A percentile compares a stretch with the other conserved stretches of the same genome.
Evolutionary conservation across 1,140 invertebrate species (phyloP).

Genomic region (Aradophagus sp.): DNA sequence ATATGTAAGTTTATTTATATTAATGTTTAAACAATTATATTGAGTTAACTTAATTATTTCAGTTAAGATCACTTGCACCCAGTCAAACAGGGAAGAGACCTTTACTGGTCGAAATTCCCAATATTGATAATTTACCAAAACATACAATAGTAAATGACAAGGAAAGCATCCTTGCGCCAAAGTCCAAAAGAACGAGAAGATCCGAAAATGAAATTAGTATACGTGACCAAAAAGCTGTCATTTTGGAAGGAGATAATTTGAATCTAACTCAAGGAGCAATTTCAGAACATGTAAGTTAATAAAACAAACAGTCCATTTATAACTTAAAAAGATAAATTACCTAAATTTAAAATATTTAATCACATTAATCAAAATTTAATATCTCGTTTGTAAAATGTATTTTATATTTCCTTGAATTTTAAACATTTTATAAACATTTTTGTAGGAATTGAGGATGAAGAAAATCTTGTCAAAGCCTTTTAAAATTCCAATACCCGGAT

Average conservation of each 20-base stretch:
- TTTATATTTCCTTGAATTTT: no score
- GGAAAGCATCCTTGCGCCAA: conserved; percentile 27
- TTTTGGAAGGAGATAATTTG: conserved; percentile 64
- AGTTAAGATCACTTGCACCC: conserved; percentile 76
- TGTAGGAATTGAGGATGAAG: conserved; percentile 85
- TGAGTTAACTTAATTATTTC: conserved; percentile 12
- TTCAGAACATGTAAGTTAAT: conserved; percentile 74
- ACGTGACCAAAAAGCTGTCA: conserved; percentile 62
- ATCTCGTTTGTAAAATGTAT: no score
- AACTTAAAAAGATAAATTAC: no score
- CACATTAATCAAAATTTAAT: no score
- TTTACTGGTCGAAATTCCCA: conserved; percentile 64
- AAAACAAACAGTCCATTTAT: no score
- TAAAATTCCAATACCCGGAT: conserved; percentile 95
- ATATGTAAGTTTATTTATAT: no score
- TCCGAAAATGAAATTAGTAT: conserved; percentile 62
- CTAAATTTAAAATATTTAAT: no score
- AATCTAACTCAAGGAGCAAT: conserved; percentile 62
- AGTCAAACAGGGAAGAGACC: conserved; percentile 76
- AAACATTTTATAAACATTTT: no score
- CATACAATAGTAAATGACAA: conserved; percentile 7
- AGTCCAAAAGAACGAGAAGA: conserved; percentile 59
- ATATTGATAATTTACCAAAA: conserved; percentile 34
- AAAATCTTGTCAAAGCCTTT: conserved; percentile 92
- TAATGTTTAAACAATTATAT: no score